phyloP scores from a whole-genome alignment of 2,113 vertebrate species.

The Hypocryptadius cinnamomeus region DNA sequence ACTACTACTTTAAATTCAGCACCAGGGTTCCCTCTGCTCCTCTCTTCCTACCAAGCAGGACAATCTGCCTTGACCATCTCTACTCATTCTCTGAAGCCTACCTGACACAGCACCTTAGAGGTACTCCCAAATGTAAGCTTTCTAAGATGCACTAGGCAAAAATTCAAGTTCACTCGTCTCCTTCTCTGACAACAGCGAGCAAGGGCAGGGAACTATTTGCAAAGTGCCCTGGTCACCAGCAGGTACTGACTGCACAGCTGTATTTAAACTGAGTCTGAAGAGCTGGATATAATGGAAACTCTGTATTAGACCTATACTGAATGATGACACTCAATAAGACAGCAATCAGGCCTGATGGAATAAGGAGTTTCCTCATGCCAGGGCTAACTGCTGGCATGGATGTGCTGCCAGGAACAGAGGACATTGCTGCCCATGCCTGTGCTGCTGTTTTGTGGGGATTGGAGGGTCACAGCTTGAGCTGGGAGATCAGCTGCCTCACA shows the following conservation, averaged over 20 bases:
- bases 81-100: not conserved
- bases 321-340: not conserved
- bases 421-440: not conserved
- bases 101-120: not conserved
- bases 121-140: not conserved
- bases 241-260: not conserved
- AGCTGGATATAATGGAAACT: not conserved
- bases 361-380: not conserved
- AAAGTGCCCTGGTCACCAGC: not conserved
- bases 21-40: not conserved
- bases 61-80: not conserved
- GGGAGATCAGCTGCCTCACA: not conserved
- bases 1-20: not conserved
- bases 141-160: not conserved
- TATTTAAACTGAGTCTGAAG: not conserved
- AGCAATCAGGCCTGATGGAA: not conserved
- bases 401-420: not conserved
- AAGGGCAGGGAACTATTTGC: not conserved
- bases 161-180: not conserved
- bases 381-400: not conserved
- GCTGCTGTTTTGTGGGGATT: not conserved
- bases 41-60: not conserved
- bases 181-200: not conserved
- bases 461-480: not conserved
- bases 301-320: not conserved